Conservation (phyloP, 2,888 invertebrate species). For the Leucoma salicis region DNA sequence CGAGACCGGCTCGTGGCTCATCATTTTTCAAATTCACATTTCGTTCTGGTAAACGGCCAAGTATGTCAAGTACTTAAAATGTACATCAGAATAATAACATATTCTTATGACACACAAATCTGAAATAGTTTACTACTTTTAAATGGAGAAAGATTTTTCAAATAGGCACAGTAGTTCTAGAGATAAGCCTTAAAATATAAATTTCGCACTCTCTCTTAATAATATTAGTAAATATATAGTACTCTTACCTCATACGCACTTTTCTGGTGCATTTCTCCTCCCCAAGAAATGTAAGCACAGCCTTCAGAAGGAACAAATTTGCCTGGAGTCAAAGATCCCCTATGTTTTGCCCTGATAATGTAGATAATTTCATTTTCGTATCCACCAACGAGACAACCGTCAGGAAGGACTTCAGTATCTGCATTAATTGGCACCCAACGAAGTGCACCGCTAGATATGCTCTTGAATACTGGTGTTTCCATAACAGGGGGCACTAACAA, state of each 20-base stretch:
- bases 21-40: too few species aligned
- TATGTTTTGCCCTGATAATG: conserved; percentile 86
- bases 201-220: too few species aligned
- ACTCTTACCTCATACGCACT: conserved; percentile 86
- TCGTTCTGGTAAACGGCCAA: too few species aligned
- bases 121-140: too few species aligned
- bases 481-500: conserved; percentile 42
- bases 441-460: conserved; percentile 64
- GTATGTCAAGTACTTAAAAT: too few species aligned
- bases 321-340: conserved; percentile 90
- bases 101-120: too few species aligned
- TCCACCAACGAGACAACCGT: conserved; percentile 86
- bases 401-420: conserved; percentile 83
- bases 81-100: too few species aligned
- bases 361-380: conserved; percentile 84
- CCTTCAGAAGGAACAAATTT: conserved; percentile 88
- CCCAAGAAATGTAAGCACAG: conserved; percentile 88
- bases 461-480: conserved; percentile 31
- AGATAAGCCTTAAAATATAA: too few species aligned
- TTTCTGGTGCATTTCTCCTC: conserved; percentile 86
- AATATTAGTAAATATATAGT: too few species aligned
- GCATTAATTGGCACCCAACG: conserved; percentile 84
- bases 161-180: too few species aligned
- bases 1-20: too few species aligned
- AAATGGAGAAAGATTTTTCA: too few species aligned